Evolutionary conservation across 2,888 invertebrate species (phyloP).

Genomic region (Lissonota sp.): DNA sequence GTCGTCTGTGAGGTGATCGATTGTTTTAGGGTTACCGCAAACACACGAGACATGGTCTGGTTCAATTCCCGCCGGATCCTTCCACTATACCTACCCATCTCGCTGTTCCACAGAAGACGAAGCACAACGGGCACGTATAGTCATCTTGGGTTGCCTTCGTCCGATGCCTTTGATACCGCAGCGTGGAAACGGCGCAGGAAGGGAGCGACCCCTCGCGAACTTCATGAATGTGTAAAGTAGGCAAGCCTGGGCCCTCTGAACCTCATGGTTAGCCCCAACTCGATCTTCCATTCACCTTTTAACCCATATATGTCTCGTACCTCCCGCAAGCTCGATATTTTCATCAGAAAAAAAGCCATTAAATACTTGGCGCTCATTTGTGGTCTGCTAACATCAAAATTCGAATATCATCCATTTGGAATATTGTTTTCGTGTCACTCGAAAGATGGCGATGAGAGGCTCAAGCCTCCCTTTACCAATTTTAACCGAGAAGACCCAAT

Average conservation of each 20-base stretch:
- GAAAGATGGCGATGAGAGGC: no score
- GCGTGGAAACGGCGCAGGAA: constrained; percentile 12
- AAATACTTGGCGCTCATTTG: not conserved
- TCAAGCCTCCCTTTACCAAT: no score
- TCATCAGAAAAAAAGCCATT: not conserved
- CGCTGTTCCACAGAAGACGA: constrained; percentile 42
- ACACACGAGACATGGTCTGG: constrained; percentile 79
- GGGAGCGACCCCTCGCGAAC: constrained; percentile 35
- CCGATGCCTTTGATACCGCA: constrained; percentile 78
- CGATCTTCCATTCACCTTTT: constrained; percentile 49
- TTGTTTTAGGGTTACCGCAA: constrained; percentile 82
- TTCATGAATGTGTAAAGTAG: constrained; percentile 82
- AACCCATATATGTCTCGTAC: constrained; percentile 18
- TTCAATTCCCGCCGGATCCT: constrained; percentile 74
- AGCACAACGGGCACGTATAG: constrained; percentile 63
- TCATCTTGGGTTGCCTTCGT: constrained; percentile 71
- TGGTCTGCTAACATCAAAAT: no score
- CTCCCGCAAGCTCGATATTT: not conserved
- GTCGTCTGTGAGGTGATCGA: constrained; percentile 76
- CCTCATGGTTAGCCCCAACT: constrained; percentile 32
- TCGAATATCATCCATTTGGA: no score
- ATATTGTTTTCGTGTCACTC: no score
- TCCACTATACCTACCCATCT: constrained; percentile 34
- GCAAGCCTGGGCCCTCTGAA: constrained; percentile 37
- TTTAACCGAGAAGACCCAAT: no score